Percentiles rank a stretch among this genome's conserved stretches.
Evolutionary conservation across 2,888 invertebrate species (phyloP).

Genomic region (Synanthedon myopaeformis): DNA sequence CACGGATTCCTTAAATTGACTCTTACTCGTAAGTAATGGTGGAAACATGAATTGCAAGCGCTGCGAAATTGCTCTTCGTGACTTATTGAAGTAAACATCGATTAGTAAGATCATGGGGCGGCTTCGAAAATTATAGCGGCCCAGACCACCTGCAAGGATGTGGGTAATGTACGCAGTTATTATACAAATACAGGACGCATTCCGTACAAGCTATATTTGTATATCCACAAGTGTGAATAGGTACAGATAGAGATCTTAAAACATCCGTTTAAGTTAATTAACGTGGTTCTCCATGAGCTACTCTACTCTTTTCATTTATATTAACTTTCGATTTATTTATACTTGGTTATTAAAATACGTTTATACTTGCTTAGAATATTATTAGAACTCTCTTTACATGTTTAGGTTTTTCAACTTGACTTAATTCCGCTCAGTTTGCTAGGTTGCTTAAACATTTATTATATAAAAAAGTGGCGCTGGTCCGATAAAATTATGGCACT

Average conservation of each 20-base stretch:
- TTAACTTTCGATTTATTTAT: too few species aligned
- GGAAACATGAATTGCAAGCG: constrained; percentile 5
- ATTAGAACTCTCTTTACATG: too few species aligned
- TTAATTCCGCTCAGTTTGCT: constrained; percentile 7
- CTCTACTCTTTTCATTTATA: too few species aligned
- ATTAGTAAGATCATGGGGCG: constrained; percentile 26
- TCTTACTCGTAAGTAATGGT: not conserved
- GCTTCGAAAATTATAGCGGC: constrained; percentile 24
- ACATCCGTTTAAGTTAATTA: not conserved
- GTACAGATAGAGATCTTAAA: not conserved
- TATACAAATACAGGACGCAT: not conserved
- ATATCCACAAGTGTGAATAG: not conserved
- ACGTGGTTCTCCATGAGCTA: not conserved
- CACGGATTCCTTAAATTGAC: too few species aligned
- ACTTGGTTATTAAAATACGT: too few species aligned
- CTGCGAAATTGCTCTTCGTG: constrained; percentile 25
- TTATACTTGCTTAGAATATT: too few species aligned
- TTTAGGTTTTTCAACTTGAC: too few species aligned
- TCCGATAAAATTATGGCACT: constrained; percentile 42
- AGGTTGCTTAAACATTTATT: constrained; percentile 29
- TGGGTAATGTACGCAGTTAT: not conserved
- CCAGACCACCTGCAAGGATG: constrained; percentile 23
- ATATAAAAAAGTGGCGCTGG: constrained; percentile 20
- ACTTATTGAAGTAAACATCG: constrained; percentile 42
- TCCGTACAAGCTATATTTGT: not conserved